Conservation (phyloP, 2,797 vertebrate genomes). For the Cossypha dichroa region DNA sequence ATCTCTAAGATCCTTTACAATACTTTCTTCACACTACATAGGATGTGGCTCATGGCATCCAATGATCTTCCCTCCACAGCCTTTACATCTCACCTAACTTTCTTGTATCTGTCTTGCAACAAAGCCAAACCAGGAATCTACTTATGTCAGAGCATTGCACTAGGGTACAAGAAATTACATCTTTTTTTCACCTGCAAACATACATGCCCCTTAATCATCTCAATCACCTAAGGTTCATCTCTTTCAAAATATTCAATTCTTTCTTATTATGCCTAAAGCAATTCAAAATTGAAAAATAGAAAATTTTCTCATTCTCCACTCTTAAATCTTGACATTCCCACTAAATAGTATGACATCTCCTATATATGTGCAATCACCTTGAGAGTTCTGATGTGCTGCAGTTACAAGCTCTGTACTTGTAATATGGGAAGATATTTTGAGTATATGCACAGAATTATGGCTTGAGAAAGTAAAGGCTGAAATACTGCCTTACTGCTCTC, state of each 20-base stretch:
- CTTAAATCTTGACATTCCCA: background rate
- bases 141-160: background rate
- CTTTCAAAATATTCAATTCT: background rate
- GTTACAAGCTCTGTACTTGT: background rate
- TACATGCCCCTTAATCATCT: background rate
- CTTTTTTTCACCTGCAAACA: background rate
- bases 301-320: background rate
- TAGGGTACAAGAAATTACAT: background rate
- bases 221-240: background rate
- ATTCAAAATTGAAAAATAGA: background rate
- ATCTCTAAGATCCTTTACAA: background rate
- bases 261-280: background rate
- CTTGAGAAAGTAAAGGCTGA: background rate
- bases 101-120: background rate
- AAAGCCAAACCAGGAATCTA: background rate
- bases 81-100: background rate
- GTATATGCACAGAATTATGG: background rate
- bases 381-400: background rate
- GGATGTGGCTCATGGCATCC: background rate
- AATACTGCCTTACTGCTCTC: background rate
- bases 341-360: background rate
- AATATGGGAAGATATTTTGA: background rate
- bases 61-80: background rate
- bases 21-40: fast-evolving
- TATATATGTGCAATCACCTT: background rate